Conservation (phyloP, 2,797 vertebrate species). For the Oreortyx pictus region DNA sequence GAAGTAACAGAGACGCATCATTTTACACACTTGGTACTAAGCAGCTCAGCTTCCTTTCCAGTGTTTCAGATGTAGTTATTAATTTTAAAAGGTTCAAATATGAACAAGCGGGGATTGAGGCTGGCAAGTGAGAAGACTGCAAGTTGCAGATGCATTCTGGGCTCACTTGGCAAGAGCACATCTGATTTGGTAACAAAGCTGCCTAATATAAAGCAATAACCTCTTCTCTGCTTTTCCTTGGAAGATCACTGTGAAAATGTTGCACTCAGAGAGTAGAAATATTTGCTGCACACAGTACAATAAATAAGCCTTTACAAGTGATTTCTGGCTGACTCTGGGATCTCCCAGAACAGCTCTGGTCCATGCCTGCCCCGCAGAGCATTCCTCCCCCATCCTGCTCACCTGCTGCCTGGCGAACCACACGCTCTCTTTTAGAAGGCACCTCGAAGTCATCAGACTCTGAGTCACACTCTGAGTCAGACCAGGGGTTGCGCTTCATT, state of each 20-base stretch:
- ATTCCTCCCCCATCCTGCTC: not conserved
- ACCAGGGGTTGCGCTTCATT: conserved; percentile 82
- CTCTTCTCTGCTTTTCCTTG: not conserved
- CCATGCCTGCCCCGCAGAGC: not conserved
- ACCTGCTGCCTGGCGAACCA: conserved; percentile 83
- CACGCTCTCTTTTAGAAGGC: conserved; percentile 73
- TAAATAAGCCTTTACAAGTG: not conserved
- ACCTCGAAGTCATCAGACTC: conserved; percentile 72
- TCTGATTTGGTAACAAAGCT: not conserved
- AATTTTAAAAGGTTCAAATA: not conserved
- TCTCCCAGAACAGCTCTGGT: not conserved
- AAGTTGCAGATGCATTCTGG: not conserved
- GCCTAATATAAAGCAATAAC: not conserved
- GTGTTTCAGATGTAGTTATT: conserved; percentile 14
- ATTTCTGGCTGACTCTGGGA: not conserved
- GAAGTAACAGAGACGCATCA: conserved; percentile 17
- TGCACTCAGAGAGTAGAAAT: not conserved
- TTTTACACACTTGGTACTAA: not conserved
- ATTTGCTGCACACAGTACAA: not conserved
- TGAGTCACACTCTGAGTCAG: conserved; percentile 78
- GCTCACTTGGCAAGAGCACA: not conserved
- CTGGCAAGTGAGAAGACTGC: not conserved
- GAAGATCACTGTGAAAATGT: not conserved
- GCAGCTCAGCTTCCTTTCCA: not conserved
- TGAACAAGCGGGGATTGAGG: conserved; percentile 8